Conservation (phyloP, 2,888 invertebrate species). For the Protophormia terraenovae region DNA sequence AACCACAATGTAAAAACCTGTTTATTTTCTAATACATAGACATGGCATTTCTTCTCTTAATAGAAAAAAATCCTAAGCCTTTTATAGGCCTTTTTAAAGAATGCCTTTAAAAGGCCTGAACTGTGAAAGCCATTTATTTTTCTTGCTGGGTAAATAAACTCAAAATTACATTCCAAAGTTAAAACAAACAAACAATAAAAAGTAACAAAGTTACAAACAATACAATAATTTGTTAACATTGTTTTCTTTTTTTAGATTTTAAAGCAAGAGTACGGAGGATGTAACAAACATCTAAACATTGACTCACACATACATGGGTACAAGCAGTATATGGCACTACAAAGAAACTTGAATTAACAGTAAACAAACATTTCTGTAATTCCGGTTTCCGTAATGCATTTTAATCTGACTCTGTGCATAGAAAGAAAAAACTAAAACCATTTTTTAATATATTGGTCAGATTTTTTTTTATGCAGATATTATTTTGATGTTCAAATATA, state of each 20-base stretch:
- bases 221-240: slow-evolving; percentile 10
- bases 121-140: too few species aligned
- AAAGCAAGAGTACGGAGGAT: neutral
- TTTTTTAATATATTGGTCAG: neutral
- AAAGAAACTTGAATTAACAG: slow-evolving; percentile 12
- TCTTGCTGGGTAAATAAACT: neutral
- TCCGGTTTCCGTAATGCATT: slow-evolving; percentile 57
- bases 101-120: too few species aligned
- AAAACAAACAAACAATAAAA: neutral
- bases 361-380: slow-evolving; percentile 38
- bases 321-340: neutral
- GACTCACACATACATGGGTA: neutral
- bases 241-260: neutral
- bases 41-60: too few species aligned
- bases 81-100: too few species aligned
- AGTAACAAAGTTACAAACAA: slow-evolving; percentile 7
- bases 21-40: neutral
- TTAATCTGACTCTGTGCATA: neutral
- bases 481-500: neutral
- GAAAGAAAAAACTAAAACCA: neutral
- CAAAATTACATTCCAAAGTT: neutral
- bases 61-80: too few species aligned
- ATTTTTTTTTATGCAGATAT: neutral
- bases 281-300: neutral
- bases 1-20: neutral